These are phyloP conservation scores for Ophioderma brevispina DNA, from an alignment of 35 echinoderm and acorn worm species.

Conservation along the genomic window DNA sequence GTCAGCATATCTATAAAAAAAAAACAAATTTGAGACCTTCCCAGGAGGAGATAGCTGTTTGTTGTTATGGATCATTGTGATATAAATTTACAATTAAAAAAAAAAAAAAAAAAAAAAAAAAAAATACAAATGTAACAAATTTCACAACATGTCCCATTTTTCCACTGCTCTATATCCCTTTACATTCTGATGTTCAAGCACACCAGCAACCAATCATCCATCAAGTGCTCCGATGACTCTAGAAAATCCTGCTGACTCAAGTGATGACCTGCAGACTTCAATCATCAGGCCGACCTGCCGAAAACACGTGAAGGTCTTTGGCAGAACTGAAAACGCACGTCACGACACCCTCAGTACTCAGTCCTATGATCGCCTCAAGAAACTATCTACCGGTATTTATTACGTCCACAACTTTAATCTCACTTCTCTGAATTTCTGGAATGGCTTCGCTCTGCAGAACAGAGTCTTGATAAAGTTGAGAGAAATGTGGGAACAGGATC, in stretches of 20 bases:
- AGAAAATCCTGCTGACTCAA: conserved; percentile 62
- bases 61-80: too few species aligned
- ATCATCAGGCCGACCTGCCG: conserved; percentile 38
- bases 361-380: conserved; percentile 66
- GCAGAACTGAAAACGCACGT: conserved; percentile 65
- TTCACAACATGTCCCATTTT: too few species aligned
- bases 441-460: conserved; percentile 73
- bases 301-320: conserved; percentile 68
- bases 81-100: too few species aligned
- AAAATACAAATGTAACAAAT: too few species aligned
- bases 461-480: conserved; percentile 46
- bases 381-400: conserved; percentile 60
- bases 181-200: conserved; percentile 90
- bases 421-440: conserved; percentile 65
- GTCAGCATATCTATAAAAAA: too few species aligned
- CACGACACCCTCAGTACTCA: conserved; percentile 63
- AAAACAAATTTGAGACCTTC: too few species aligned
- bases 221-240: conserved; percentile 81
- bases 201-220: conserved; percentile 88
- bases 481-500: conserved; percentile 76
- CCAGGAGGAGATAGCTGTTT: too few species aligned
- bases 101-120: too few species aligned
- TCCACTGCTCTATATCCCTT: too few species aligned
- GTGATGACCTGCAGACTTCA: conserved; percentile 58
- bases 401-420: conserved; percentile 74